phyloP scores from a whole-genome alignment of 1,140 invertebrate genomes.

The Macrosteles quadrilineatus region DNA sequence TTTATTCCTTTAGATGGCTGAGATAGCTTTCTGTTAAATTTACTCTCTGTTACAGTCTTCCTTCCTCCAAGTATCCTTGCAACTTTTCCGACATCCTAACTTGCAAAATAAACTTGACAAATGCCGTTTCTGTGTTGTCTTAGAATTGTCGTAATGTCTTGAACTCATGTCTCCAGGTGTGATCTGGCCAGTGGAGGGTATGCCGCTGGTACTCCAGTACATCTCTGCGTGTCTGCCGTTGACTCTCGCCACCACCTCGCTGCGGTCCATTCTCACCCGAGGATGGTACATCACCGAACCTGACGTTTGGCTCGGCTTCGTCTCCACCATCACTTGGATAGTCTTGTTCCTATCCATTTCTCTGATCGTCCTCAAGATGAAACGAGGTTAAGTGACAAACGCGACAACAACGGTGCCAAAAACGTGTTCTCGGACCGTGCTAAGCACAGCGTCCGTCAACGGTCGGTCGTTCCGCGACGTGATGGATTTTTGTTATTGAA shows the following conservation, averaged over 20 bases:
- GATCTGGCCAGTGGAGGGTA: slow-evolving; percentile 79
- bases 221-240: slow-evolving; percentile 82
- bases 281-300: slow-evolving; percentile 80
- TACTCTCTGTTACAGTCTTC: too few species aligned
- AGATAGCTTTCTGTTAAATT: too few species aligned
- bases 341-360: slow-evolving; percentile 76
- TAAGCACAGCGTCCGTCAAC: not conserved
- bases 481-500: not conserved
- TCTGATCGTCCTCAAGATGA: slow-evolving; percentile 78
- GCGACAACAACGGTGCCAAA: slow-evolving; percentile 20
- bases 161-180: slow-evolving; percentile 61
- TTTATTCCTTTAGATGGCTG: too few species aligned
- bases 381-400: slow-evolving; percentile 63
- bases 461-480: not conserved
- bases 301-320: slow-evolving; percentile 82
- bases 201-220: slow-evolving; percentile 70
- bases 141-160: too few species aligned
- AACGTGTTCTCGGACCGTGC: not conserved
- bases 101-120: too few species aligned
- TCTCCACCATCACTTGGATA: slow-evolving; percentile 84
- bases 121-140: too few species aligned
- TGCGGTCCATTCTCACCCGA: slow-evolving; percentile 82
- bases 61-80: too few species aligned
- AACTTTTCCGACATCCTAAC: too few species aligned
- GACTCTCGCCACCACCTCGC: slow-evolving; percentile 90